Evolutionary conservation across 2,888 invertebrate species (phyloP), one percentile per base, ranked within the genome.

Genomic region (Spicauda simplicius): DNA sequence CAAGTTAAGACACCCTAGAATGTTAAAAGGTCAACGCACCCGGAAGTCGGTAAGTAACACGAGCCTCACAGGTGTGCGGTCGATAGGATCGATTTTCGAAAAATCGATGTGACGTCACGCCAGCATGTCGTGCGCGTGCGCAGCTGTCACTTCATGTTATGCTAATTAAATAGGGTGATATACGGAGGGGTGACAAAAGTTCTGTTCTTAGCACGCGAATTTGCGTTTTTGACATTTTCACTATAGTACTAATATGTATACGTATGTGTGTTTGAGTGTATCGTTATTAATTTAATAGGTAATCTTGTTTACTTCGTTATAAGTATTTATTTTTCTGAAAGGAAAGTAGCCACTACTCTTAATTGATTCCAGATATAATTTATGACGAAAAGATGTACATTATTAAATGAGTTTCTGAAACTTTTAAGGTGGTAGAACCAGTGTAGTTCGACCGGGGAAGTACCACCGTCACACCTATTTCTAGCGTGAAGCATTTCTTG

Each of bases 91-190:
- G 91, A 88, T 87, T 79, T 68, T 68, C 20, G 41, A 78, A 84
- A 82, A 82, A 91, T 91, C 91, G 86, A 90, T 89, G 80, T 91
- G 88, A 91, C 91, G 92, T 91, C 90, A 91, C 83, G 77, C 74
- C 59, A 82, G 80, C 66, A 84, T 85, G 83, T 82, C 83, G 72
- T 33, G 70, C 70, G 72, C 66, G 72, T 67, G 85, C 84, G 91
- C 92, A 92, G 91, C 92, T 91, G 91, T 80, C 84, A 69, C 10
- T 58, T 76, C 73, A 55, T 73, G 76, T 74, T 79, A 83, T 83
- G 81, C 72, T 84, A 83, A 84, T 84, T 77, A 82, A 78, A 74
- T 80, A 76, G 85, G 87, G 89, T 83, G 84, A 76, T 72, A 74
- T 59, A 75, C 71, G 74, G 78, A 82, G 82, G 89, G 89, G 88